Percentiles rank a stretch among this genome's conserved stretches.
These are phyloP conservation scores for Schizothorax lantsangensis DNA, from an alignment of 2,797 vertebrate species.

Conservation along the genomic window DNA sequence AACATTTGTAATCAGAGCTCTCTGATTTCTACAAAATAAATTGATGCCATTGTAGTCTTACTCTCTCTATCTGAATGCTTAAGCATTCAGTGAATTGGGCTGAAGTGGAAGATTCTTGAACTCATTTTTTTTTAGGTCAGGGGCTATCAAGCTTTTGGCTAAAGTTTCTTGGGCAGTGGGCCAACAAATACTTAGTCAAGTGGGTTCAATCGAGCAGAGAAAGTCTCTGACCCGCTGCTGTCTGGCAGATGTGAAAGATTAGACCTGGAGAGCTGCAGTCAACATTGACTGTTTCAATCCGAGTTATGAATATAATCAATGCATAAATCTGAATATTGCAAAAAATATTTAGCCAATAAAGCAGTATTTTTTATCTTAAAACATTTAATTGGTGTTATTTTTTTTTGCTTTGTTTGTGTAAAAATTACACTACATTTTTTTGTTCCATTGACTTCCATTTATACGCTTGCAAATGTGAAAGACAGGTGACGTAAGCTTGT, in stretches of 20 bases:
- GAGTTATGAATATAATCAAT: slow-evolving; percentile 16
- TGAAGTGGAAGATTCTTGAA: neutral
- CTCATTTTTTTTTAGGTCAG: slow-evolving; percentile 1
- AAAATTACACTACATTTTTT: neutral
- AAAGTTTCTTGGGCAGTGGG: slow-evolving; percentile 30
- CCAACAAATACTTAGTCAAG: slow-evolving; percentile 46
- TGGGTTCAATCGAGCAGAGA: slow-evolving; percentile 40
- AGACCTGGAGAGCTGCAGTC: slow-evolving; percentile 20
- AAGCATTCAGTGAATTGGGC: slow-evolving; percentile 1
- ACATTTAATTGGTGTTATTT: neutral
- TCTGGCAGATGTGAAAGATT: slow-evolving; percentile 34
- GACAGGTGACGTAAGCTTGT: neutral
- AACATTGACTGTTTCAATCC: slow-evolving; percentile 1
- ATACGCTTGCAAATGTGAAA: neutral
- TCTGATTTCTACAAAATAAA: slow-evolving; percentile 27
- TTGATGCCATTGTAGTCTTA: slow-evolving; percentile 10
- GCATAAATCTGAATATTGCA: neutral
- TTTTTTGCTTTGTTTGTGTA: neutral
- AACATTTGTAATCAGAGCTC: slow-evolving; percentile 32
- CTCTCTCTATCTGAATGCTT: neutral
- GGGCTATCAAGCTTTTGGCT: slow-evolving; percentile 36
- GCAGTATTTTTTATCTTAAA: neutral
- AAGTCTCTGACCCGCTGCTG: slow-evolving; percentile 17
- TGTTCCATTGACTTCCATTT: neutral
- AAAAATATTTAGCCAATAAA: neutral